A percentile compares a stretch with the other conserved stretches of the same genome.
phyloP scores from a whole-genome alignment of 2,797 vertebrate species.

The Hippopotamyrus pictus region DNA sequence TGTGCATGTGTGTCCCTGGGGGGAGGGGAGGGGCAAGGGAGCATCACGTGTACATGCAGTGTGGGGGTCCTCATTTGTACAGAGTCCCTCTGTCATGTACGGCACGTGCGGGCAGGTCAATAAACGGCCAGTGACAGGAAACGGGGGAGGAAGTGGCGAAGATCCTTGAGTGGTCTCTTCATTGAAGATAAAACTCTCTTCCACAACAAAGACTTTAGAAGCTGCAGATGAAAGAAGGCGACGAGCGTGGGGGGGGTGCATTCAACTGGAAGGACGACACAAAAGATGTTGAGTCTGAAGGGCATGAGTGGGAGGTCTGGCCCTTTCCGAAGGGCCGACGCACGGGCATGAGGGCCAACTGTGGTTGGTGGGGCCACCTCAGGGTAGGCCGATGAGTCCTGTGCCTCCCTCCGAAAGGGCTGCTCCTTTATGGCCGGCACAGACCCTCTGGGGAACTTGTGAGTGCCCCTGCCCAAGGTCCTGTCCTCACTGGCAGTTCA shows the following conservation, averaged over 20 bases:
- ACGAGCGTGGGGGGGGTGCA: not conserved
- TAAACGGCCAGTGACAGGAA: not conserved
- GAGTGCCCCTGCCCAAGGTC: not conserved
- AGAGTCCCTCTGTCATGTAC: not conserved
- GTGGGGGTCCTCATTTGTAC: not conserved
- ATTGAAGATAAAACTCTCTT: constrained; percentile 6
- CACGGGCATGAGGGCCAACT: not conserved
- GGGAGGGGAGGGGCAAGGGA: not conserved
- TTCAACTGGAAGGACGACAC: not conserved
- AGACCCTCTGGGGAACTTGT: not conserved
- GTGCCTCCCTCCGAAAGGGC: not conserved
- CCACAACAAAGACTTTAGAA: not conserved
- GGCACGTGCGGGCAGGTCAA: not conserved
- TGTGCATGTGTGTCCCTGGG: not conserved
- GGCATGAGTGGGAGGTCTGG: not conserved
- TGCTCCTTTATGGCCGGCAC: not conserved
- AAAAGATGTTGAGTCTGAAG: not conserved
- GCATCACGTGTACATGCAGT: not conserved
- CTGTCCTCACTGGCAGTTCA: not conserved
- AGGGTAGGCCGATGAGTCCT: not conserved
- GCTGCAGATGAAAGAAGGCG: not conserved
- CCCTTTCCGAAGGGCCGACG: not conserved
- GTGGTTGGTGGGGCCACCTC: not conserved
- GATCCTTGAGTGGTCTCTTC: not conserved
- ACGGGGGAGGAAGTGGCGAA: not conserved